A percentile compares a stretch with the other conserved stretches of the same genome.
Evolutionary conservation across 2,113 vertebrate genomes (phyloP).

Genomic region (Muntiacus reevesi): DNA sequence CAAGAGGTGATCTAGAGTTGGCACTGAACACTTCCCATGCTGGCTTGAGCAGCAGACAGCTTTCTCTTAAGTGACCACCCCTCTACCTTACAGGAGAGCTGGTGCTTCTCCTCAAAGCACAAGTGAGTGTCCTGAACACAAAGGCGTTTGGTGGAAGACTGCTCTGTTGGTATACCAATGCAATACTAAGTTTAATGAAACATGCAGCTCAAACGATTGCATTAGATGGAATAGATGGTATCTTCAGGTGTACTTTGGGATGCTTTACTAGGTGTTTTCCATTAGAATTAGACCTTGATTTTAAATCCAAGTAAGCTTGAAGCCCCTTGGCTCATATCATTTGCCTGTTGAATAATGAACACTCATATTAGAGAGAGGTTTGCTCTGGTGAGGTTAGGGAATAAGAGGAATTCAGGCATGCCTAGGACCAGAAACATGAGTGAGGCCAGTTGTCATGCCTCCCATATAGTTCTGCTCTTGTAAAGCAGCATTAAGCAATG

Average conservation of each 20-base stretch:
- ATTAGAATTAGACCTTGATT: constrained; percentile 91
- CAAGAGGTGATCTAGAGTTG: constrained; percentile 12
- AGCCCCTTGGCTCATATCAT: constrained; percentile 81
- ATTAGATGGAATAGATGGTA: constrained; percentile 90
- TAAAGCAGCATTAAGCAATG: constrained; percentile 39
- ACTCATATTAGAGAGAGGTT: background rate
- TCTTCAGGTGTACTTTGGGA: constrained; percentile 98
- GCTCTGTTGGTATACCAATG: constrained; percentile 77
- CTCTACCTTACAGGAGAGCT: background rate
- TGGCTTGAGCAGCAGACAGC: constrained; percentile 50
- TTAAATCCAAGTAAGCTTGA: constrained; percentile 92
- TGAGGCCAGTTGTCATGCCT: background rate
- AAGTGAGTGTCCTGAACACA: too few species aligned
- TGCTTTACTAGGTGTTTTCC: constrained; percentile 90
- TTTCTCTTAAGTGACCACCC: background rate
- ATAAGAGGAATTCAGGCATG: background rate
- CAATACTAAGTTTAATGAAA: constrained; percentile 67
- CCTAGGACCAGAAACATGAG: background rate
- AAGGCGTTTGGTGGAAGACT: background rate
- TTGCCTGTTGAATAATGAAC: constrained; percentile 13
- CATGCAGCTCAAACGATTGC: constrained; percentile 82
- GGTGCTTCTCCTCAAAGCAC: background rate
- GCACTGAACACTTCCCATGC: constrained; percentile 24
- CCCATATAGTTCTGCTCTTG: constrained; percentile 29
- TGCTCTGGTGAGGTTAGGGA: background rate